These are phyloP conservation scores for Encarsia formosa DNA, from an alignment of 2,888 invertebrate species.

Conservation along the genomic window DNA sequence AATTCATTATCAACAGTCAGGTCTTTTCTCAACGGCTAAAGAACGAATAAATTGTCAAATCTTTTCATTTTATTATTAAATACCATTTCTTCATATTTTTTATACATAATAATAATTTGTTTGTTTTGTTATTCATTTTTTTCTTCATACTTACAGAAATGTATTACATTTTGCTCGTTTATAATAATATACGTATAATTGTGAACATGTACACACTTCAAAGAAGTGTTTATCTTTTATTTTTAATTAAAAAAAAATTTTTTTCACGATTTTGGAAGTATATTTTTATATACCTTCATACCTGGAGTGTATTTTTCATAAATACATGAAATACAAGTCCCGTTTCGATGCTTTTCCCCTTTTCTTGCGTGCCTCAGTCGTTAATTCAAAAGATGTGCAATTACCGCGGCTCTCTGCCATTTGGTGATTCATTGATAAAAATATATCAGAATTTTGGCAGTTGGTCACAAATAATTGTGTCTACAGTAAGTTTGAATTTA, in stretches of 20 bases:
- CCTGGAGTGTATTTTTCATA: slow-evolving; percentile 29
- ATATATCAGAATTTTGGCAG: no score
- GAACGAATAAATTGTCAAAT: slow-evolving; percentile 9
- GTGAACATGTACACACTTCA: slow-evolving; percentile 27
- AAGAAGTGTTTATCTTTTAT: slow-evolving; percentile 13
- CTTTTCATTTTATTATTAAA: slow-evolving; percentile 7
- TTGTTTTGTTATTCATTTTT: neutral
- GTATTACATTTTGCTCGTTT: slow-evolving; percentile 19
- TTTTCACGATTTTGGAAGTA: slow-evolving; percentile 35
- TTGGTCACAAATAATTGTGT: no score
- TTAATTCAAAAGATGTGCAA: slow-evolving; percentile 6
- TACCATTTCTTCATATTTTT: slow-evolving; percentile 5
- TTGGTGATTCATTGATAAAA: no score
- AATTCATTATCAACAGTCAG: slow-evolving; percentile 9
- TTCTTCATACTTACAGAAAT: slow-evolving; percentile 22
- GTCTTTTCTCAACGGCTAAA: slow-evolving; percentile 7
- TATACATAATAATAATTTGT: slow-evolving; percentile 8
- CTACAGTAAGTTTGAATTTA: no score
- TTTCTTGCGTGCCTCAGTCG: slow-evolving; percentile 14
- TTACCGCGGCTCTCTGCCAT: no score
- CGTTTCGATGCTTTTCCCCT: slow-evolving; percentile 5
- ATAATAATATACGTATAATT: slow-evolving; percentile 27
- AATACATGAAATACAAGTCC: slow-evolving; percentile 24
- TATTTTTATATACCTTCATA: slow-evolving; percentile 33
- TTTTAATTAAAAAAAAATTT: neutral